Conservation (phyloP, 2,797 vertebrate species). For the Forpus xanthops region DNA sequence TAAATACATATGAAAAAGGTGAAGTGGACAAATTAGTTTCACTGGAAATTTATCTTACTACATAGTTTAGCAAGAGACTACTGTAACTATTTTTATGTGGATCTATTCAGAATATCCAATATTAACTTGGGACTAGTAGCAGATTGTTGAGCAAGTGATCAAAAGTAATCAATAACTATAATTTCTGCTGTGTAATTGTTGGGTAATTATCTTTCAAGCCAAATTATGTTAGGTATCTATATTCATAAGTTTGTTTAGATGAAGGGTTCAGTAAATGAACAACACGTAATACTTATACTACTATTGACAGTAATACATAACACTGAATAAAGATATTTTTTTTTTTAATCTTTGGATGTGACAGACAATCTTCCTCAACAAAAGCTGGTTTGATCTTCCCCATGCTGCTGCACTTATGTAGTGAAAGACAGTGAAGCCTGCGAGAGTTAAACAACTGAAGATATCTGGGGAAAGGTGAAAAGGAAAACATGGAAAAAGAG, state of each 20-base stretch:
- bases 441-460: neutral
- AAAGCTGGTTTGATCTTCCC: neutral
- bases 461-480: neutral
- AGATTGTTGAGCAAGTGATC: neutral
- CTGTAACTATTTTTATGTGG: neutral
- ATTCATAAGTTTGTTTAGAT: neutral
- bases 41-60: neutral
- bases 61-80: neutral
- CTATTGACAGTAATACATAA: neutral
- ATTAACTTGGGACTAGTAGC: neutral
- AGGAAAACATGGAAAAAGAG: neutral
- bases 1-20: neutral
- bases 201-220: neutral
- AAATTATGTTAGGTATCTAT: neutral
- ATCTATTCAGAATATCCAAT: neutral
- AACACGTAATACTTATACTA: neutral
- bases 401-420: neutral
- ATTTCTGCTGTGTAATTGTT: neutral
- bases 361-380: neutral
- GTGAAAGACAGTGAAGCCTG: neutral
- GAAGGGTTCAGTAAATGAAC: neutral
- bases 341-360: neutral
- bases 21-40: neutral
- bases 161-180: neutral
- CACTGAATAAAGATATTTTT: neutral